Conservation (phyloP, 2,797 vertebrate species). For the Myripristis murdjan region DNA sequence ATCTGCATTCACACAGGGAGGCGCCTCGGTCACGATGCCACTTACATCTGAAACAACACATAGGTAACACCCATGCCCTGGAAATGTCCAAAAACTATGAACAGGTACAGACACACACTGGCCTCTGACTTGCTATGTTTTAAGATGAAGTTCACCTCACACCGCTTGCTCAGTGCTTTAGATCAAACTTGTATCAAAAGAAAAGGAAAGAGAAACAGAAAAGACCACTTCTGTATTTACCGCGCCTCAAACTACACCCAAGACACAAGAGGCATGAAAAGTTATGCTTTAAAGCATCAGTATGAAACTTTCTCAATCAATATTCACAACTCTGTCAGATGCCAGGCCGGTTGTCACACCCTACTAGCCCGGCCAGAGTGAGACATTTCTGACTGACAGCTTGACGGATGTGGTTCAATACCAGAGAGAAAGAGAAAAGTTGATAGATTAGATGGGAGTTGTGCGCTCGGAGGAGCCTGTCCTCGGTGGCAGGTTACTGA, state of each 20-base stretch:
- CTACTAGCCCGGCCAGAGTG: constrained; percentile 25
- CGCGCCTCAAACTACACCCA: constrained; percentile 46
- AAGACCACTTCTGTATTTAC: constrained; percentile 43
- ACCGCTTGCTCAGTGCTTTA: constrained; percentile 39
- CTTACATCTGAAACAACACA: constrained; percentile 67
- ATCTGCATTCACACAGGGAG: constrained; percentile 68
- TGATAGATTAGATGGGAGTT: constrained; percentile 31
- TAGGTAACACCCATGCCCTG: constrained; percentile 67
- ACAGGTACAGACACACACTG: constrained; percentile 43
- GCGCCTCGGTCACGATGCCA: constrained; percentile 59
- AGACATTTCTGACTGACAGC: constrained; percentile 60
- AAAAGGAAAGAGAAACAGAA: constrained; percentile 26
- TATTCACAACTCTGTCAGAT: constrained; percentile 55
- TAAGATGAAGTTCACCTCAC: constrained; percentile 31
- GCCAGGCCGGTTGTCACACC: constrained; percentile 44
- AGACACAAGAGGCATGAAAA: constrained; percentile 42
- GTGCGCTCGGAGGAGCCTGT: not conserved
- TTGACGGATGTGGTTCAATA: constrained; percentile 49
- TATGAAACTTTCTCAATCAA: constrained; percentile 52
- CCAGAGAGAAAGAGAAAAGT: constrained; percentile 15
- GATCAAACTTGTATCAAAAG: constrained; percentile 49
- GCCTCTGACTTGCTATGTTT: constrained; percentile 39
- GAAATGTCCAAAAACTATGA: constrained; percentile 52
- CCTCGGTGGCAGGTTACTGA: not conserved
- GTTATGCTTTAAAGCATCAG: constrained; percentile 46